These are phyloP conservation scores for Glyphotaelius pellucidus DNA, from an alignment of 2,888 invertebrate species.

Conservation along the genomic window DNA sequence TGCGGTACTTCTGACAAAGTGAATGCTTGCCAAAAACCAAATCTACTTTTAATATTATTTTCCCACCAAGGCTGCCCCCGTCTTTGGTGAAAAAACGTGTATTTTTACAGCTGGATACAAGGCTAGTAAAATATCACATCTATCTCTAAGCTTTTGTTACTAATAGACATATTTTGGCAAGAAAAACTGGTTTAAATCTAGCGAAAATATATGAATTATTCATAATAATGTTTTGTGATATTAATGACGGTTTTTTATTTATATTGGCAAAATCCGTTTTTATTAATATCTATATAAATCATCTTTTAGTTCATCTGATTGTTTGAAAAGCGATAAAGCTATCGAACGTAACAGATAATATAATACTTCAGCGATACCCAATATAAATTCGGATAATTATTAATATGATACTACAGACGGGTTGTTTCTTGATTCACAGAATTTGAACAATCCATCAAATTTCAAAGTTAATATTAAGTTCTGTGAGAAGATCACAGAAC, in stretches of 20 bases:
- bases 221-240: neutral
- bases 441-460: too few relatives aligned
- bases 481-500: too few relatives aligned
- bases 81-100: neutral
- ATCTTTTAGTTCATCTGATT: too few relatives aligned
- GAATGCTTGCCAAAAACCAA: conserved; percentile 22
- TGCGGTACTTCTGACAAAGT: conserved; percentile 29
- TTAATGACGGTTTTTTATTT: neutral
- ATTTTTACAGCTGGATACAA: neutral
- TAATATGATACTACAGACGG: too few relatives aligned
- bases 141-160: neutral
- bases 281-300: neutral
- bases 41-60: neutral
- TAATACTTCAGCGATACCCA: too few relatives aligned
- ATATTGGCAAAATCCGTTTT: neutral
- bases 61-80: neutral
- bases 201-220: neutral
- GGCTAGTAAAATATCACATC: neutral
- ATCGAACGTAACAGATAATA: too few relatives aligned
- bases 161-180: neutral
- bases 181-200: neutral
- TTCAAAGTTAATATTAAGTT: too few relatives aligned
- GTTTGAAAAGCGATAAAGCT: neutral
- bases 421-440: too few relatives aligned
- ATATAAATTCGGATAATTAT: too few relatives aligned